Base-by-base conservation (phyloP, 2,888 invertebrate species). In the Chrysomela aeneicollis region DNA sequence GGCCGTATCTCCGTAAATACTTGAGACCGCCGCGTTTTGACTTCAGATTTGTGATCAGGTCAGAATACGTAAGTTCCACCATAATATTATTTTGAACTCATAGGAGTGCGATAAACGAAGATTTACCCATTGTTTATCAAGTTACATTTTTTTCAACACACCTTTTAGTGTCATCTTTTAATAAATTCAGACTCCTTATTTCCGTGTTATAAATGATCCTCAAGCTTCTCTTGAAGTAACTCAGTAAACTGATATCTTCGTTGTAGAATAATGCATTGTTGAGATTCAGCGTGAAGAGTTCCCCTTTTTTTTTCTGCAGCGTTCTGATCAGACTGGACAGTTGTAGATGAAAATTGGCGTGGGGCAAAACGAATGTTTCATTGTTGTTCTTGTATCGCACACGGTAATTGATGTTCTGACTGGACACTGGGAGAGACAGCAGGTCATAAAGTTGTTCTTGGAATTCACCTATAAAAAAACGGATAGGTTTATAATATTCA, bases 201-300 rank as follows among this genome's bases (percentile, higher is more conserved):
- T 78, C 72, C 1, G 78, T 75, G 10, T 77, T 65, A 65, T 82
- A 83, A 26, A 78, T 72, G 17, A 69, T 67, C 15, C 66, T 49
- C n/a, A 79, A 60, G 30, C 74, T 70, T 5, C 70, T 66, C 2
- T 55, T 59, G 63, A 81, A 83, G 1, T 69, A 61, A 0, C 66
- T 63, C 15, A 71, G 74, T 26, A 82, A 63, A 4, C 67, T 64
- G 1, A 82, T 57, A 9, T 74, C 66, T 2, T 71, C 52, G 58
- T 79, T 75, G 8, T 75, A 52, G 65, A 82, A 82, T 9, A 82
- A 57, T 1, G 77, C 81, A 65, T 77, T 82, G n/a, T 75, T 72
- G 37, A 77, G 68, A 54, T 75, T 72, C 19, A 82, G 70, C 8
- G 64, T 75, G 55, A 77, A 81, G 9, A 68, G 50, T 61, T 73